Evolutionary conservation across 37 sponge, comb jelly and placozoan species (phyloP).

Genomic region (Spongilla lacustris): DNA sequence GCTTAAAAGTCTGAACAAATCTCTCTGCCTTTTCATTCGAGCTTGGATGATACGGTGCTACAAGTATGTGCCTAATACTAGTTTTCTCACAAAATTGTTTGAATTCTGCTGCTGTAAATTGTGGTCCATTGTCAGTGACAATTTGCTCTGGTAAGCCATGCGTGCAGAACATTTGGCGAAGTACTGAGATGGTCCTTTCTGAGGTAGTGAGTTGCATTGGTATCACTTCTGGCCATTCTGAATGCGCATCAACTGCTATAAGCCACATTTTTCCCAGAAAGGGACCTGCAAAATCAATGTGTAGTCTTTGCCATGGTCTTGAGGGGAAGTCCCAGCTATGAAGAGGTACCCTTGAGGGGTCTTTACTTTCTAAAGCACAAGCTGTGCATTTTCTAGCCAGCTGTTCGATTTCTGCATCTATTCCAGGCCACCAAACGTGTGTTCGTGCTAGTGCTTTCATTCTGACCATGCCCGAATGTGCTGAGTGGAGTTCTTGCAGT

Average conservation of each 20-base stretch:
- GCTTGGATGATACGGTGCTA: constrained; percentile 46
- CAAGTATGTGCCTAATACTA: constrained; percentile 34
- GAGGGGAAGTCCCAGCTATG: constrained; percentile 31
- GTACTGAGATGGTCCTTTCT: constrained; percentile 26
- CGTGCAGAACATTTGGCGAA: constrained; percentile 27
- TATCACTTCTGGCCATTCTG: constrained; percentile 32
- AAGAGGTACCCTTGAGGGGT: background rate
- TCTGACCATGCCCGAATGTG: constrained; percentile 34
- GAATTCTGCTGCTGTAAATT: constrained; percentile 45
- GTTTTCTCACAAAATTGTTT: background rate
- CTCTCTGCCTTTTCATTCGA: constrained; percentile 49
- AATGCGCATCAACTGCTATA: constrained; percentile 42
- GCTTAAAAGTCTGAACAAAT: constrained; percentile 50
- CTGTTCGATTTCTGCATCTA: constrained; percentile 23
- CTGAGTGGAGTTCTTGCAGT: constrained; percentile 27
- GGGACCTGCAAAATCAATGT: constrained; percentile 53
- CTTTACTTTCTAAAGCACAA: background rate
- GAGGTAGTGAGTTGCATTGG: constrained; percentile 33
- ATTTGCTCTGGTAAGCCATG: constrained; percentile 49
- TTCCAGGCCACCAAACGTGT: constrained; percentile 32
- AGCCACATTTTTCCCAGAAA: constrained; percentile 12
- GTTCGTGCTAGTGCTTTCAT: constrained; percentile 35
- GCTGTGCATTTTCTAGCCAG: constrained; percentile 8
- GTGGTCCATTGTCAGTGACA: constrained; percentile 61
- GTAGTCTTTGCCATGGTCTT: constrained; percentile 32